These are phyloP conservation scores for Meta bourneti DNA, from an alignment of 2,888 invertebrate species.

Conservation along the genomic window DNA sequence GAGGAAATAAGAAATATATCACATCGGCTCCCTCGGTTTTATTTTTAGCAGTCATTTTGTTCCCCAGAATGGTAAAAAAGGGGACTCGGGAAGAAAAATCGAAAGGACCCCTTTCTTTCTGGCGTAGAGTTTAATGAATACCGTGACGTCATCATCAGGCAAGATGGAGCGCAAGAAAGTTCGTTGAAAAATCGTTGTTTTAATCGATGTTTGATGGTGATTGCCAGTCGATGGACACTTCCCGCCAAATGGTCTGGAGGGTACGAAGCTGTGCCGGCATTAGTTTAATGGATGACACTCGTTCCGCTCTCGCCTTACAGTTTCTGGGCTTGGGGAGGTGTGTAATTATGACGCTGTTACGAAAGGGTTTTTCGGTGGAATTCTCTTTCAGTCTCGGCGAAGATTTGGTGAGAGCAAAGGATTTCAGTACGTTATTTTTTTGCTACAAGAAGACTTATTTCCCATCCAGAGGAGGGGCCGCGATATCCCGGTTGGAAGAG, in stretches of 20 bases:
- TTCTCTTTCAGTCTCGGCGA: no score
- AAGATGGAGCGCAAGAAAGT: slow-evolving; percentile 1
- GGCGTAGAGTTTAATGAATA: slow-evolving; percentile 59
- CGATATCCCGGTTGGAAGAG: no score
- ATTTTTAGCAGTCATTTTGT: slow-evolving; percentile 43
- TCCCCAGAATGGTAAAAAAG: not conserved
- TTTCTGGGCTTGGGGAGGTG: slow-evolving; percentile 17
- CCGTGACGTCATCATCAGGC: slow-evolving; percentile 59
- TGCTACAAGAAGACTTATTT: no score
- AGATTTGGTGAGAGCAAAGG: no score
- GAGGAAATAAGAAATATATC: slow-evolving; percentile 71
- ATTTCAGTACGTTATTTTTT: no score
- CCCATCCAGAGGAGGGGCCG: no score
- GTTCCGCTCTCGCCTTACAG: slow-evolving; percentile 1
- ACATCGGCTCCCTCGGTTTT: slow-evolving; percentile 52
- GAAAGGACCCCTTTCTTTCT: slow-evolving; percentile 33
- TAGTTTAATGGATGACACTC: slow-evolving; percentile 48
- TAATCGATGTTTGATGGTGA: slow-evolving; percentile 74
- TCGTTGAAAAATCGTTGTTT: slow-evolving; percentile 68
- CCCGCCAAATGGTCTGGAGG: slow-evolving; percentile 12
- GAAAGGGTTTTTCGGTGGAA: no score
- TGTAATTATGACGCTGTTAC: slow-evolving; percentile 23
- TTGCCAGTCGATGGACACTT: slow-evolving; percentile 21
- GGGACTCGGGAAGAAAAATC: slow-evolving; percentile 44
- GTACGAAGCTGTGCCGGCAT: slow-evolving; percentile 17